Evolutionary conservation across 2,113 vertebrate genomes (phyloP), one percentile per base, ranked within the genome.

Genomic region (Cynocephalus volans): DNA sequence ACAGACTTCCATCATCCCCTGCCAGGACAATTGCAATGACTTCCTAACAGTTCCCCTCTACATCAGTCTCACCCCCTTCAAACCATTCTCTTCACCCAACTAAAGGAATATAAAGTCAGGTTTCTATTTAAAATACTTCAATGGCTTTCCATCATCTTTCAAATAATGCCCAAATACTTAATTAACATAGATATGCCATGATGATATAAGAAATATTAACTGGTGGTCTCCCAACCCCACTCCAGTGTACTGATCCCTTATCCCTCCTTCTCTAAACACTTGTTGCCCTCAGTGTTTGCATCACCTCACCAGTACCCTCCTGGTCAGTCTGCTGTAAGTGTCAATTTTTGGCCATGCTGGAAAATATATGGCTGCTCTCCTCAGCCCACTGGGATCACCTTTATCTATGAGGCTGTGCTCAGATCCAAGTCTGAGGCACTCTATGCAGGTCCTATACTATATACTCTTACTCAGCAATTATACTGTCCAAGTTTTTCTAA

Each of bases 121-220:
- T 88, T 80, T 86, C 50, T 75, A 52, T 26, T 82, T 79, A 50
- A 82, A 93, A 95, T 67, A 54, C 24, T 54, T 48, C 17, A 76
- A 26, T 41, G 41, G 52, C 18, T 80, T 95, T 83, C 79, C 33
- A 64, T 36, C 88, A 18, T 83, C 52, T 94, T 87, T 83, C 41
- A 95, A 52, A 90, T 83, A 93, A 86, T 15, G 14, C 45, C 48
- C 80, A 83, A 72, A 79, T 31, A 62, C 45, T 80, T 91, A 69
- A 75, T 80, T 91, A 69, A 75, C 24, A 92, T 9, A 86, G 33
- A 26, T 62, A 69, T 54, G 18, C 50, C 15, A 67, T 77, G 36
- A 89, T 87, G 41, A 62, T 65, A 36, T 12, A 77, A 70, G 45
- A 88, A 79, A 84, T 83, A 77, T 77, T 67, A 94, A 81, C 36